These are phyloP conservation scores for Calliopum simillimum DNA, from an alignment of 2,888 invertebrate genomes.

Conservation along the genomic window DNA sequence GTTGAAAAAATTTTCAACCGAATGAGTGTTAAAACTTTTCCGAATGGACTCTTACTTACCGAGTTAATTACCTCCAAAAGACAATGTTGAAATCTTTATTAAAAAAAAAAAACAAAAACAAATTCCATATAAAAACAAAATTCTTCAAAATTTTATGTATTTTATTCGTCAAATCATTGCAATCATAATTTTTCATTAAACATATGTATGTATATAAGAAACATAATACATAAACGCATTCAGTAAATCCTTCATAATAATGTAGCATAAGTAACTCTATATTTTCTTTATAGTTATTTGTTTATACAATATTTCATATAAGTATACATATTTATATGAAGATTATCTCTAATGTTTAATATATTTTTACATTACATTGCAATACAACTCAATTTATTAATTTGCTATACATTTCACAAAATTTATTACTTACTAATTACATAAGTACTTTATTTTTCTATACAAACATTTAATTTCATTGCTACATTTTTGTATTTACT, in stretches of 20 bases:
- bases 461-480: too few species aligned
- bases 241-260: slow-evolving; percentile 15
- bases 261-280: slow-evolving; percentile 15
- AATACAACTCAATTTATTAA: background rate
- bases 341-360: background rate
- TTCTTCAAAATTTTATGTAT: slow-evolving; percentile 8
- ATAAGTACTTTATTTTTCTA: too few species aligned
- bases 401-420: slow-evolving; percentile 26
- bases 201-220: background rate
- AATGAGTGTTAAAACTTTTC: too few species aligned
- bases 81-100: background rate
- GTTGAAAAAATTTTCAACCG: too few species aligned
- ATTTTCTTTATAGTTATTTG: background rate
- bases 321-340: background rate
- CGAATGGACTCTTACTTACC: too few species aligned
- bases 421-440: background rate
- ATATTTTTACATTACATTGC: slow-evolving; percentile 4
- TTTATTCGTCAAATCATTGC: slow-evolving; percentile 31
- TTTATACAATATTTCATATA: background rate
- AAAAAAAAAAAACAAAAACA: background rate
- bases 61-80: background rate
- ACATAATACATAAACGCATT: slow-evolving; percentile 4
- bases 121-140: background rate
- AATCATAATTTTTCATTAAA: slow-evolving; percentile 15
- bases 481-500: too few species aligned